A percentile compares a stretch with the other conserved stretches of the same genome.
These are phyloP conservation scores for Microcebus murinus DNA, from an alignment of 2,113 vertebrate genomes.

Conservation along the genomic window DNA sequence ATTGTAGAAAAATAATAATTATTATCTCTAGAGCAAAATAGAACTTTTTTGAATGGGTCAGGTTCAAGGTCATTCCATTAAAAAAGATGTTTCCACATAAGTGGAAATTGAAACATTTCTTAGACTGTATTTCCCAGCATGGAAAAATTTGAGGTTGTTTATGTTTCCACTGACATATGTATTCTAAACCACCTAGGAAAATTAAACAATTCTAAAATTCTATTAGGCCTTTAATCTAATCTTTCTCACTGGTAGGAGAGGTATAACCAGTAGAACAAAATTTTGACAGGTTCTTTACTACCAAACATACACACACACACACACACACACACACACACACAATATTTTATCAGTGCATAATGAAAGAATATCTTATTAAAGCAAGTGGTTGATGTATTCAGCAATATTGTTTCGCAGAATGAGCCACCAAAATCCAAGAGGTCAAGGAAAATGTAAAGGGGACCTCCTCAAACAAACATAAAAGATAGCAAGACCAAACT, in stretches of 20 bases:
- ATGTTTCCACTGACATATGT: not conserved
- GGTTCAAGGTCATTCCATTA: not conserved
- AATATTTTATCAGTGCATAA: not conserved
- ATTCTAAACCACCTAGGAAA: not conserved
- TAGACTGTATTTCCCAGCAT: not conserved
- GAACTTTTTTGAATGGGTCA: not conserved
- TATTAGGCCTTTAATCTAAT: not conserved
- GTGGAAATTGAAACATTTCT: not conserved
- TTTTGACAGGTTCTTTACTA: not conserved
- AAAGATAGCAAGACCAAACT: not conserved
- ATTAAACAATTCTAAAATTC: constrained; percentile 20
- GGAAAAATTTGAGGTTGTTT: constrained; percentile 28
- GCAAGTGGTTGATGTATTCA: not conserved
- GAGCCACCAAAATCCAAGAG: not conserved
- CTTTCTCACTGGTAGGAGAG: not conserved
- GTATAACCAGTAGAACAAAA: not conserved
- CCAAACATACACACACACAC: not conserved
- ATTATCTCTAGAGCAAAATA: not conserved
- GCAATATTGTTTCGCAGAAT: not conserved
- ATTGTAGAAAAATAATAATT: not conserved
- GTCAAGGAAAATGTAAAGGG: not conserved
- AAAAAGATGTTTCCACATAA: not conserved
- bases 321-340: not conserved
- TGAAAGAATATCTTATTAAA: not conserved
- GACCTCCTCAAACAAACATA: not conserved